A percentile compares a stretch with the other conserved stretches of the same genome.
These are phyloP conservation scores for Myotis vivesi DNA, from an alignment of 2,797 vertebrate genomes.

Conservation along the genomic window DNA sequence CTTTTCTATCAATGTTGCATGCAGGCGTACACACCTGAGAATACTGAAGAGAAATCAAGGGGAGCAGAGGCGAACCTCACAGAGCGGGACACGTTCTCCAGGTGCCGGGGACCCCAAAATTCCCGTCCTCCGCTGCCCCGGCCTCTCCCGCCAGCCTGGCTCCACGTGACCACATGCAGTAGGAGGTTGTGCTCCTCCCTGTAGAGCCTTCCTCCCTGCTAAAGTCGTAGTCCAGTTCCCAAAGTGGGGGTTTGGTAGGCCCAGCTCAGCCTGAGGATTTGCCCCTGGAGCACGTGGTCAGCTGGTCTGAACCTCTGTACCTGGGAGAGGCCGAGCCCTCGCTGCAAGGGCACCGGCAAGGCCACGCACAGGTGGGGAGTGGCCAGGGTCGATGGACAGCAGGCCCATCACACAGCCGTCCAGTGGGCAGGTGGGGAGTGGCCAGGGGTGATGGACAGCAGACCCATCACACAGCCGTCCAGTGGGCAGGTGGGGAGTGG, in stretches of 20 bases:
- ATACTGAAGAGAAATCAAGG: neutral
- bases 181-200: no score
- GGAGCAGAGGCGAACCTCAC: neutral
- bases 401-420: no score
- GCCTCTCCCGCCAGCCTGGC: neutral
- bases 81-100: no score
- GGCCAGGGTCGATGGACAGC: no score
- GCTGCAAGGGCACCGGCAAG: neutral
- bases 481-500: no score
- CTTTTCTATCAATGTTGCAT: neutral
- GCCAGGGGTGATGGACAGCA: no score
- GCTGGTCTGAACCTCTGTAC: neutral
- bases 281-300: fast-evolving
- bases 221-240: neutral
- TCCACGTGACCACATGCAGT: no score
- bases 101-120: no score
- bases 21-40: neutral
- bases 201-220: fast-evolving
- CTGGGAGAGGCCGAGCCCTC: neutral
- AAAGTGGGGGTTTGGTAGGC: neutral
- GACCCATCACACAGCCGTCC: no score
- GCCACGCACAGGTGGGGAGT: no score
- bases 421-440: no score
- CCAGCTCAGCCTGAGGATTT: fast-evolving
- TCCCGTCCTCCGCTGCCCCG: neutral